Evolutionary conservation across 2,888 invertebrate species (phyloP), one percentile per base, ranked within the genome.

Genomic region (Syrphus vitripennis): DNA sequence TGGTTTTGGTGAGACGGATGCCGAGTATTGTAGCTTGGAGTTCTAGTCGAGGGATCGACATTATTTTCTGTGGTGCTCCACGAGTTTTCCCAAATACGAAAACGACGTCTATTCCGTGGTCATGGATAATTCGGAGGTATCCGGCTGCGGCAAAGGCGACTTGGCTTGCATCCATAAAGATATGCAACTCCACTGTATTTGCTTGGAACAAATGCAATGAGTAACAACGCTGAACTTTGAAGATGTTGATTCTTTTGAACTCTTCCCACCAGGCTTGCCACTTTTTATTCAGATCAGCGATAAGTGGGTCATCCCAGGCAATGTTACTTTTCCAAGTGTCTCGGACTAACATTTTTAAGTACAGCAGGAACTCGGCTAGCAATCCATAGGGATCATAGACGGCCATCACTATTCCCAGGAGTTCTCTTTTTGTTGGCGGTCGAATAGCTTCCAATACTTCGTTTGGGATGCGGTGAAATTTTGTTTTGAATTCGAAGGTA

Each of bases 11-110:
- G 7, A 87, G 65, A 3, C 87, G 75, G 0, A 53, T 26, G 7
- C 87, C 82, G 1, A 88, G 55, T 6, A 88, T 69, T 2, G 65
- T 82, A 10, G 81, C 88, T 79, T 81, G 83, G 2, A 87, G 67
- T 10, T 87, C 83, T 7, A 87, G 50, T 1, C 83, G 14, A 1
- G 82, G 82, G 26, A 87, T 45, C 0, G 79, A 77, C 53, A 76
- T 48, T 1, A 24, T 4, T 48, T 74, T 84, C 26, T 48, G 48
- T 37, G 74, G 74, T 7, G 83, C n/a, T n/a, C n/a, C 72, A 12
- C 75, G 40, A 2, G 76, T 80, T 71, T 79, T 74, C 19, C 59
- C 74, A 12, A 16, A 34, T 4, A 86, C 71, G 19, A 84, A 76
- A 0, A 19, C 29, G 1, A 75, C 50, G 16, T 80, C 74, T 12